Conservation (phyloP, 2,797 vertebrate species). For the Platalea minor region DNA sequence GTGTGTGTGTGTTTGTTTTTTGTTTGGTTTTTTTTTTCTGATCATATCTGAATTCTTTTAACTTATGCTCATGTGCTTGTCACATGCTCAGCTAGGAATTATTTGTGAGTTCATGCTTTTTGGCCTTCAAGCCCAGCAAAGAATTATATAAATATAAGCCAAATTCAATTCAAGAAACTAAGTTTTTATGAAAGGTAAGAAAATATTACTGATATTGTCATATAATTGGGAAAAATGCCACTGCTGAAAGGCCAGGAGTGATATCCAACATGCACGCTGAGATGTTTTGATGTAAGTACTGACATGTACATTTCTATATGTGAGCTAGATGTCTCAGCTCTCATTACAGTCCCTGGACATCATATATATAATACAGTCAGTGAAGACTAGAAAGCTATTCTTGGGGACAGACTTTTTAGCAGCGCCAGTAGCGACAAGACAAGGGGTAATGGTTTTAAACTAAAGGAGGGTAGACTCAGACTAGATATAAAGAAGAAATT, state of each 20-base stretch:
- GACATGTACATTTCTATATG: not conserved
- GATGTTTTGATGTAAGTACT: not conserved
- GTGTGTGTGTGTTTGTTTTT: too few species aligned
- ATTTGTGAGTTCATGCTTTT: not conserved
- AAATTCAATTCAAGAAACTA: not conserved
- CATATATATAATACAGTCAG: not conserved
- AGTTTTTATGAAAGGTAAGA: not conserved
- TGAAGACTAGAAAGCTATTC: not conserved
- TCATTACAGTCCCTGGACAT: not conserved
- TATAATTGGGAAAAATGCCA: not conserved
- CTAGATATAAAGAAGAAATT: too few species aligned
- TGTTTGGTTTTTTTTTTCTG: too few species aligned
- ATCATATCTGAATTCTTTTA: not conserved
- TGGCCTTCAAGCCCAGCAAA: not conserved
- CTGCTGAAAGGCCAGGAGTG: not conserved
- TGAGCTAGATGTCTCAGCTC: not conserved
- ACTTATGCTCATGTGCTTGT: not conserved
- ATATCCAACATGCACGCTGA: not conserved
- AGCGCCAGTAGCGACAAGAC: too few species aligned
- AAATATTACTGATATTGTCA: not conserved
- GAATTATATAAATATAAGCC: fast-evolving
- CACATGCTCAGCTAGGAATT: not conserved
- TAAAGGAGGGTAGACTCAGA: too few species aligned
- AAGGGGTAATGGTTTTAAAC: too few species aligned
- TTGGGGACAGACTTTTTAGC: too few species aligned